Percentiles rank a stretch among this genome's conserved stretches.
phyloP scores from a whole-genome alignment of 2,113 vertebrate species.

The Trogon surrucura region DNA sequence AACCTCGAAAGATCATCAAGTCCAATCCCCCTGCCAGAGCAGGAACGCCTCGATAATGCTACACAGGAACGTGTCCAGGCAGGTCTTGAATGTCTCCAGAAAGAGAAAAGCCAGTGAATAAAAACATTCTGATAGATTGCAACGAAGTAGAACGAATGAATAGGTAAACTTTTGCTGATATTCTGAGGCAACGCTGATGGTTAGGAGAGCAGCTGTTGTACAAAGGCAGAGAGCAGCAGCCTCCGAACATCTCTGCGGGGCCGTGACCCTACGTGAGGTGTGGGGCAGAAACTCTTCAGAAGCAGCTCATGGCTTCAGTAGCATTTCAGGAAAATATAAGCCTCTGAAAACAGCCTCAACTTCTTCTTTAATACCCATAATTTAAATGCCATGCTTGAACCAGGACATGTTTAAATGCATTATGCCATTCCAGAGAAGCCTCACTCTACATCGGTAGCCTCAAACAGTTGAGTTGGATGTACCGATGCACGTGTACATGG shows the following conservation, averaged over 20 bases:
- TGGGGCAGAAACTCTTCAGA: neutral
- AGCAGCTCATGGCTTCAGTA: neutral
- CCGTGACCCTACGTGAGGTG: accelerated
- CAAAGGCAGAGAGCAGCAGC: neutral
- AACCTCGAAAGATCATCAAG: no score
- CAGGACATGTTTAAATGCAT: neutral
- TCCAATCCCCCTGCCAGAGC: no score
- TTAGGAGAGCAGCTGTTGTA: neutral
- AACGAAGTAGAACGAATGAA: neutral
- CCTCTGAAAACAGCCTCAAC: neutral
- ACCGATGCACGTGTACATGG: accelerated
- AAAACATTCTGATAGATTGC: neutral
- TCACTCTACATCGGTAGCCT: neutral
- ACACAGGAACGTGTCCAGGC: no score
- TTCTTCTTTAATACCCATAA: neutral
- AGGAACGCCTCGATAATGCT: no score
- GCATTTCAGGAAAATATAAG: neutral
- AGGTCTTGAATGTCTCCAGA: no score
- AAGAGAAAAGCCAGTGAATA: neutral
- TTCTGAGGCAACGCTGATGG: neutral
- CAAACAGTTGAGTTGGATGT: neutral
- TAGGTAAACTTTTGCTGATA: neutral
- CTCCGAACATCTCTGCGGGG: accelerated
- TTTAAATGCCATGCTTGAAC: neutral
- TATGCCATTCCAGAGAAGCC: neutral